Conservation (phyloP, 2,797 vertebrate genomes). For the Gila robusta region DNA sequence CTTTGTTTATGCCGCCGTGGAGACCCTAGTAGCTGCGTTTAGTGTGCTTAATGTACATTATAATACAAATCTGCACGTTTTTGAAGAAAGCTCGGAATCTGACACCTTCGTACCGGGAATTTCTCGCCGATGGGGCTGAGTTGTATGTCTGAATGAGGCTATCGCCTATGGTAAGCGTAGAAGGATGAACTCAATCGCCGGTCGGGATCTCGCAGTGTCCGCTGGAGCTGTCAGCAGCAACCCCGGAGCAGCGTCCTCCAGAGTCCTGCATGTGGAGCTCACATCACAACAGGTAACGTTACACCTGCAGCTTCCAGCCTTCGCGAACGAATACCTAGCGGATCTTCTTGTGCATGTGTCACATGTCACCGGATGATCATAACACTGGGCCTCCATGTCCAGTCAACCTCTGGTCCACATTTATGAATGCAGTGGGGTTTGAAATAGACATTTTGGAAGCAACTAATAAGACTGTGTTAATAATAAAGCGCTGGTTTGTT, state of each 20-base stretch:
- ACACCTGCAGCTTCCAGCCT: conserved; percentile 39
- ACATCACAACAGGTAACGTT: conserved; percentile 90
- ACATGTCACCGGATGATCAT: conserved; percentile 51
- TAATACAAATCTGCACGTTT: conserved; percentile 21
- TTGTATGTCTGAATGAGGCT: conserved; percentile 77
- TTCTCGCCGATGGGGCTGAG: conserved; percentile 60
- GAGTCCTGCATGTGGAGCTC: conserved; percentile 92
- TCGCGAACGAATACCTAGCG: not conserved
- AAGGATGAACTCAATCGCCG: conserved; percentile 84
- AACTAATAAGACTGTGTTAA: not conserved
- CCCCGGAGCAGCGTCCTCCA: conserved; percentile 83
- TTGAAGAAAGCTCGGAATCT: not conserved
- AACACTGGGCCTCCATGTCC: conserved; percentile 47
- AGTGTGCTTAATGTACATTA: conserved; percentile 13
- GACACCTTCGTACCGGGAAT: conserved; percentile 29
- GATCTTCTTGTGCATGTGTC: conserved; percentile 34
- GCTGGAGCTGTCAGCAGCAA: conserved; percentile 79
- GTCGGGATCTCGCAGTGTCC: conserved; percentile 80
- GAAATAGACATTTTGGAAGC: not conserved
- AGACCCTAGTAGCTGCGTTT: conserved; percentile 41
- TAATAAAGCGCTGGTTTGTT: not conserved
- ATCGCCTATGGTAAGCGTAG: conserved; percentile 71
- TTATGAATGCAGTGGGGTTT: not conserved
- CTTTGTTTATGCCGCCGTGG: conserved; percentile 82
- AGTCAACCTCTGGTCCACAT: not conserved